Base-by-base conservation (phyloP, 1,140 invertebrate species). In the Sweltsa coloradensis region DNA sequence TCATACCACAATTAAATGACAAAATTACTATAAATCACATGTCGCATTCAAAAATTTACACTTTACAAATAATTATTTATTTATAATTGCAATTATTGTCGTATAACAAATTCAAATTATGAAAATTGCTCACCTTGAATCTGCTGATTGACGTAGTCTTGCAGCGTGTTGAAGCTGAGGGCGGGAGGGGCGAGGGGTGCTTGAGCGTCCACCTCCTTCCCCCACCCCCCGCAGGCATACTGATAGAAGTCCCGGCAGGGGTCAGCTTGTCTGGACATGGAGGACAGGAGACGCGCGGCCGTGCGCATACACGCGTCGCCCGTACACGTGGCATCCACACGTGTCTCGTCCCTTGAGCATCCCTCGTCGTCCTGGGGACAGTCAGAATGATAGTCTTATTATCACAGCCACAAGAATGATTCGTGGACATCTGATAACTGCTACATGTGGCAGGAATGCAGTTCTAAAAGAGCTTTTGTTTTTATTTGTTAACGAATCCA, bases 171-270 rank as follows among this genome's bases (percentile, higher is more conserved):
- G 49, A 68, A 67, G 51, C 63, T 69, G 57, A 62, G 45, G 56
- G 59, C 6, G 57, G 57, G 5, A 22, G 43, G 11, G 11, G 21
- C 2, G 6, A n/a, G 11, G 21, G n/a, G 23, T 3, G 11, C 26
- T 1, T 9, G 13, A 3, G 5, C 45, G 18, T 19, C 34, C 7
- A 24, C 31, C 18, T 23, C 45, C 9, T 13, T 1, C 0, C 21
- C 41, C 57, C 68, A 72, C n/a, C 64, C 59, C 6, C 79, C 79
- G 55, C 81, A 83, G 14, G 78, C 71, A 55, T 76, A 83, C 59
- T 73, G 68, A 60, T 82, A 82, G 61, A 83, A 83, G 65, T 83
- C 78, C 23, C 73, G 65, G 60, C 79, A 83, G 5, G 76, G 76
- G 59, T 73, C 71, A 6, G 60, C 52, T 24, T 59, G 58, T 45